These are phyloP conservation scores for Pseudoips prasinana DNA, from an alignment of 2,888 invertebrate species.

Conservation along the genomic window DNA sequence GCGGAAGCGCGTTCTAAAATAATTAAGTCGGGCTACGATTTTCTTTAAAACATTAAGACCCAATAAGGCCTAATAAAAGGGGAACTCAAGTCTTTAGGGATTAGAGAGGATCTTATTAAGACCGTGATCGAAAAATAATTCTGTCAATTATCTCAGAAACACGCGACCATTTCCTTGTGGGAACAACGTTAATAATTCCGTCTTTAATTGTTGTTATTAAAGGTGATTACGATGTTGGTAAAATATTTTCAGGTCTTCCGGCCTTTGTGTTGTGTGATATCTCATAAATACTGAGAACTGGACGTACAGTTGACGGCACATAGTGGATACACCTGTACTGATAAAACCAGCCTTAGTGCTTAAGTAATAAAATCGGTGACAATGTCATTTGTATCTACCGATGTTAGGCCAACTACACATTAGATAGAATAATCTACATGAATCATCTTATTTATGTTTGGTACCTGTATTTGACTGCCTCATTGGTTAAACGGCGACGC, in stretches of 20 bases:
- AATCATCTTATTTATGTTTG: too few relatives aligned
- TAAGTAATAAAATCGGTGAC: too few relatives aligned
- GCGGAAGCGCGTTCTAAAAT: constrained; percentile 13
- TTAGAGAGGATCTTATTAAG: constrained; percentile 30
- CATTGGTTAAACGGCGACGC: too few relatives aligned
- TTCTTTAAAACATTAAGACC: neutral
- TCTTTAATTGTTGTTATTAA: constrained; percentile 7
- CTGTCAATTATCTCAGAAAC: constrained; percentile 30
- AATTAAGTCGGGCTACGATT: constrained; percentile 7
- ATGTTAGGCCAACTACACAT: too few relatives aligned
- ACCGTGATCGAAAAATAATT: constrained; percentile 54
- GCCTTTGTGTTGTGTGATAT: constrained; percentile 18
- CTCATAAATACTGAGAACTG: constrained; percentile 15
- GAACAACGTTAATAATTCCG: constrained; percentile 11
- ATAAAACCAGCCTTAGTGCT: too few relatives aligned
- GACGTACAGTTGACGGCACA: too few relatives aligned
- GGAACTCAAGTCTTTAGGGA: constrained; percentile 13
- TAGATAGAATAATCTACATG: too few relatives aligned
- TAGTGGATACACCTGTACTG: too few relatives aligned
- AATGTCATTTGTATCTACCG: too few relatives aligned
- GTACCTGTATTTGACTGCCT: too few relatives aligned
- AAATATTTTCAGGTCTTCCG: constrained; percentile 20
- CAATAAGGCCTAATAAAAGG: constrained; percentile 2
- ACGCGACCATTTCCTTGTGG: constrained; percentile 15
- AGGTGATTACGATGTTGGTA: constrained; percentile 11